Evolutionary conservation across 2,113 vertebrate species (phyloP), one percentile per base, ranked within the genome.

Genomic region (Cranoglanis bouderius): DNA sequence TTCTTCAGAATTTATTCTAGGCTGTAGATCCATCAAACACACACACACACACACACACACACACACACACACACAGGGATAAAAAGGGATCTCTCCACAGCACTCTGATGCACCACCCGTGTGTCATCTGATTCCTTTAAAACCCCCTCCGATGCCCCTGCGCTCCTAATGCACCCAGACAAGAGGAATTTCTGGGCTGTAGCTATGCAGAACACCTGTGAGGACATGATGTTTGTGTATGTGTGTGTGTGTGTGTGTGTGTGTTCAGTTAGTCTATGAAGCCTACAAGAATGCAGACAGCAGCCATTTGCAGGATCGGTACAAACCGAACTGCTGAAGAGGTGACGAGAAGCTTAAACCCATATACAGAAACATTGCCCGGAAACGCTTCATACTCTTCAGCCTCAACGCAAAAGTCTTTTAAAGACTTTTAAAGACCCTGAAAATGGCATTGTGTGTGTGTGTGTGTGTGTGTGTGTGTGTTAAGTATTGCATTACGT

Each of bases 71-170:
- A 49, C 43, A 78, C 1, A 6, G 77, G 3, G 29, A 1, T 29
- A 46, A 29, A 77, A 26, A 46, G 12, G 4, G 40, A 29, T 26
- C 19, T 77, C 10, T 77, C 24, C 10, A 35, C 32, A 57, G 84
- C 24, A 8, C 61, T 46, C 40, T 61, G 24, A 6, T 32, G 24
- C 57, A 78, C 24, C 12, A 29, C 40, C 40, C 19, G 5, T 49
- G 75, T 78, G 86, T 81, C 61, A 81, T 70, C 32, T 67, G 77
- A 67, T 38, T 82, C 65, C 87, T 63, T 59, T 70, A n/a, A 35
- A 87, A 18, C 2, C n/a, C 46, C 75, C 78, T 59, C 32, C 5
- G n/a, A 53, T 82, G 80, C 51, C 63, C 38, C 53, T 29, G 57
- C 0, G 1, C 43, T 78, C 53, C 43, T 80, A 78, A 80, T 80